These are phyloP conservation scores for Pollenia amentaria DNA, from an alignment of 2,888 invertebrate species.

Conservation along the genomic window DNA sequence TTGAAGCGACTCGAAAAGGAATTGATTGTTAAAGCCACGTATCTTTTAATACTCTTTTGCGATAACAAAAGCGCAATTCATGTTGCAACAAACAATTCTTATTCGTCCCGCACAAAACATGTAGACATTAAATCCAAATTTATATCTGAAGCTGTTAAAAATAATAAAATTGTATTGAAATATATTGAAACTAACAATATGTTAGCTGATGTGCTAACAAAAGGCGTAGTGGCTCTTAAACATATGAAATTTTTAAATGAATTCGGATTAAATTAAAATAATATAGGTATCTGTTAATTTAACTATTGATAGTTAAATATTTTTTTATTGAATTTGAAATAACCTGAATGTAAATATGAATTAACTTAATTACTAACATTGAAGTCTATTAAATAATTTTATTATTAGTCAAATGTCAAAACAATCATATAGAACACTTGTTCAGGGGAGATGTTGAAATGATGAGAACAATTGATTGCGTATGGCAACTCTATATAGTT, in stretches of 20 bases:
- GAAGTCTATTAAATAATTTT: no score
- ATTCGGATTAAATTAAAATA: no score
- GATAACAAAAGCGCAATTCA: conserved; percentile 60
- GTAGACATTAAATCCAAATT: conserved; percentile 14
- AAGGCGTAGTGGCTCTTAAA: not conserved
- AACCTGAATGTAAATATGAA: not conserved
- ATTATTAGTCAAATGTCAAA: no score
- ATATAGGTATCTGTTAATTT: no score
- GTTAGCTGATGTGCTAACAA: not conserved
- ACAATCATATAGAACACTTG: no score
- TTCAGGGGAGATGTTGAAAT: no score
- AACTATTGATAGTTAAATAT: no score
- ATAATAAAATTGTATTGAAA: not conserved
- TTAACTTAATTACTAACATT: not conserved
- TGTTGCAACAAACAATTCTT: conserved; percentile 46
- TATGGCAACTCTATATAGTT: no score
- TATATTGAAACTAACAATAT: not conserved
- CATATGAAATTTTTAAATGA: no score
- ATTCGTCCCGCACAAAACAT: conserved; percentile 19
- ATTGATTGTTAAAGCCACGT: not conserved
- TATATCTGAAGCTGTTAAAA: conserved; percentile 28
- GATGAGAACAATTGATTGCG: no score
- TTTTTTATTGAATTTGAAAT: conserved; percentile 3
- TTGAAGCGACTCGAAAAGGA: conserved; percentile 22
- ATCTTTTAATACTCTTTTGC: conserved; percentile 23